Base-by-base conservation (phyloP, 1,140 invertebrate genomes). In the Parasteatoda tepidariorum region DNA sequence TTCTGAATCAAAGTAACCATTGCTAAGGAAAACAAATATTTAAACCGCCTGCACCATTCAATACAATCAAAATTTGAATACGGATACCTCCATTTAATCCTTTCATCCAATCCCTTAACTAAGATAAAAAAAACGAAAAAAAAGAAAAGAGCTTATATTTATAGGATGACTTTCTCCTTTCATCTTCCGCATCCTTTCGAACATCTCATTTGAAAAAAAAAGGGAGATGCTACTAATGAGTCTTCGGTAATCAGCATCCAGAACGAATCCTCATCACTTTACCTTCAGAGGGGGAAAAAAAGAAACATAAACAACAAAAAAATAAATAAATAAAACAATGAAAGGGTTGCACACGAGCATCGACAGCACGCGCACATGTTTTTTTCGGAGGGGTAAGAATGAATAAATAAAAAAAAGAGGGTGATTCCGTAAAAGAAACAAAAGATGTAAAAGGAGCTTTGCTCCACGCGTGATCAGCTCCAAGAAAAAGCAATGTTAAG, bases 381-480 rank as follows among this genome's bases (percentile, higher is more conserved):
- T 24, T 9, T 15, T 55, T 24, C 59, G 26, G 28, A 67, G 24
- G 48, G 68, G 68, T 55, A 79, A 55, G 22, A 13, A 15, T 7
- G 26, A 9, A 22, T 79, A 33, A 31, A 33, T 55, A 61, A 64
- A 15, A n/a, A 41, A 26, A 9, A 6, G 41, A 4, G 28, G 15
- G 62, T 22, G 30, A 64, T 33, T 38, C 18, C 6, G 26, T 3
- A 54, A 22, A 34, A 64, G 24, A 79, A 79, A 79, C 62, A 79
- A 79, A 79, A 79, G 64, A 67, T 48, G 75, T 68, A 64, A 68
- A 30, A 2, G 38, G 38, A 48, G 41, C 62, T 61, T 55, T 24
- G 24, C 59, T 67, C 48, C 75, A 79, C 62, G 75, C 75, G 75
- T 79, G 75, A 79, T 79, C 64, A 31, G 73, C 18, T 48, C 26